Conservation (phyloP, 2,888 invertebrate species). For the Nephrotoma guestfalica region DNA sequence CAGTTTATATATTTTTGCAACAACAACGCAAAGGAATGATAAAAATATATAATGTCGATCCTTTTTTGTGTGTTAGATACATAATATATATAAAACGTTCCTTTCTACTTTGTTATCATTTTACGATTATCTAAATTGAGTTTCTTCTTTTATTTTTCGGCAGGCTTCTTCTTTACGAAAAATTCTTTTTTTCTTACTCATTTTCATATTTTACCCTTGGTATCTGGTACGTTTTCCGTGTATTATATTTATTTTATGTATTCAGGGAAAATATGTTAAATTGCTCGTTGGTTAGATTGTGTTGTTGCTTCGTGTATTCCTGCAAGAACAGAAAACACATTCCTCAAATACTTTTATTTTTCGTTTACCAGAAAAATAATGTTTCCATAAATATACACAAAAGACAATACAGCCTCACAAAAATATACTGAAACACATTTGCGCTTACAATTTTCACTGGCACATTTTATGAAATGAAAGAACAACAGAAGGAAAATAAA, state of each 20-base stretch:
- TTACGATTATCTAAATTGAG: slow-evolving; percentile 2
- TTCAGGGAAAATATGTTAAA: neutral
- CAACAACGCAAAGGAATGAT: neutral
- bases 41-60: neutral
- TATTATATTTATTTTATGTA: neutral
- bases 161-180: neutral
- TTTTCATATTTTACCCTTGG: neutral
- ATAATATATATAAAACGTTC: neutral
- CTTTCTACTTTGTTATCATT: slow-evolving; percentile 1
- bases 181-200: neutral
- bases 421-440: neutral
- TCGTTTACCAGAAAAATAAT: neutral
- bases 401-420: neutral
- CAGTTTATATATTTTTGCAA: neutral
- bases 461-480: neutral
- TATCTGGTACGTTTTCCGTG: neutral
- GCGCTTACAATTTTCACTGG: neutral
- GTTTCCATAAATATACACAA: neutral
- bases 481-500: neutral
- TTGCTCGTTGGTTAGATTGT: neutral
- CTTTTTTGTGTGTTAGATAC: neutral
- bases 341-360: neutral
- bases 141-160: neutral
- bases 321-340: neutral
- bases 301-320: neutral